Evolutionary conservation across 2,797 vertebrate genomes (phyloP).

Genomic region (Coranthus polyacanthus): DNA sequence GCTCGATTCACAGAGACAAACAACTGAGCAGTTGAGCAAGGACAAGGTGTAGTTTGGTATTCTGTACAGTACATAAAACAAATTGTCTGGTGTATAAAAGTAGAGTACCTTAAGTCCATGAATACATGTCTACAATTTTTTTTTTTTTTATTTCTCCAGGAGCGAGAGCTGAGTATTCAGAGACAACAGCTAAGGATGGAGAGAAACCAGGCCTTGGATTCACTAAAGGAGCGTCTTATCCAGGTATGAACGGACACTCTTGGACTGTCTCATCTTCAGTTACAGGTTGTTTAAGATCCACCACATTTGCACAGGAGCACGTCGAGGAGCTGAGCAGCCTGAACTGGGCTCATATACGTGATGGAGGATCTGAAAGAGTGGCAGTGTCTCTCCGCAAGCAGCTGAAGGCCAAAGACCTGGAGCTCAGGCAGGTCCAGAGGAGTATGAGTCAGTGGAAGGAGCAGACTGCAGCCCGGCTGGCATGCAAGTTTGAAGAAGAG

Average conservation of each 20-base stretch:
- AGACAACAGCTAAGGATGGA: conserved; percentile 75
- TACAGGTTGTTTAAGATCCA: background rate
- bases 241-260: conserved; percentile 65
- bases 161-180: conserved; percentile 75
- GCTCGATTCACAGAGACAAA: conserved; percentile 70
- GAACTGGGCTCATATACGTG: conserved; percentile 60
- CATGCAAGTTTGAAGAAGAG: conserved; percentile 82
- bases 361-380: conserved; percentile 42
- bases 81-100: background rate
- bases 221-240: conserved; percentile 74
- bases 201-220: conserved; percentile 70
- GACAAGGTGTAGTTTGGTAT: conserved; percentile 72
- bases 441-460: conserved; percentile 83
- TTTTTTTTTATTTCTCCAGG: conserved; percentile 78
- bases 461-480: conserved; percentile 75
- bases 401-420: conserved; percentile 80
- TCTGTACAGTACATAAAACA: background rate
- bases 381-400: conserved; percentile 74
- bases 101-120: background rate
- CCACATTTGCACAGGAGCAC: conserved; percentile 79
- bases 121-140: too few species aligned
- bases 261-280: background rate
- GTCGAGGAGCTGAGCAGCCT: conserved; percentile 83
- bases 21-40: conserved; percentile 59
- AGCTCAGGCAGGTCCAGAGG: conserved; percentile 80